A percentile compares a stretch with the other conserved stretches of the same genome.
phyloP scores from a whole-genome alignment of 2,888 invertebrate species.

The Priocnemis perturbator region DNA sequence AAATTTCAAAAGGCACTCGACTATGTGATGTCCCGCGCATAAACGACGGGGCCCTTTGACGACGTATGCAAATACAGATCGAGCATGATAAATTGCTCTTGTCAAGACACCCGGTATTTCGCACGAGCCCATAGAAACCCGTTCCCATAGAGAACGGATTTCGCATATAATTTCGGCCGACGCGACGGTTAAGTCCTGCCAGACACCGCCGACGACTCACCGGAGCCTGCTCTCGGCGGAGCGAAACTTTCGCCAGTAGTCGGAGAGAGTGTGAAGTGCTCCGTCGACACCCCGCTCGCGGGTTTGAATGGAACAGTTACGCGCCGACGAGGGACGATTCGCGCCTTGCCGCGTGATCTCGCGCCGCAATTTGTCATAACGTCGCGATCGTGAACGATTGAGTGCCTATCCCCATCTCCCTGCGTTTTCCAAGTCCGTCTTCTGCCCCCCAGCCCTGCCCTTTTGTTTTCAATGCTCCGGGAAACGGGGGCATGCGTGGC shows the following conservation, averaged over 20 bases:
- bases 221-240: constrained; percentile 10
- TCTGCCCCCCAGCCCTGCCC: no score
- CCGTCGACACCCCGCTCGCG: constrained; percentile 2
- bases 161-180: constrained; percentile 66
- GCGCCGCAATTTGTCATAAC: background rate
- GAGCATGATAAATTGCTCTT: constrained; percentile 75
- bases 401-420: background rate
- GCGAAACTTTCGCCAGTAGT: constrained; percentile 38
- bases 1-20: constrained; percentile 75
- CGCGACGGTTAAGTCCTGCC: constrained; percentile 61
- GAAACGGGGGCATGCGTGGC: background rate
- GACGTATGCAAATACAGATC: constrained; percentile 75
- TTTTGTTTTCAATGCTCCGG: background rate
- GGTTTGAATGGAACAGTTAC: constrained; percentile 44
- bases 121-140: constrained; percentile 72
- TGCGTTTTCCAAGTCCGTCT: background rate
- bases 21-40: constrained; percentile 72
- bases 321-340: background rate
- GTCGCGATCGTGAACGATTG: background rate
- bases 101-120: constrained; percentile 74
- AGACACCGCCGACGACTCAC: constrained; percentile 1
- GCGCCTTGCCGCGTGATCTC: constrained; percentile 15
- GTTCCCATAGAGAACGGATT: constrained; percentile 63
- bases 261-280: no score
- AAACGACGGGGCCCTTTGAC: constrained; percentile 71